Conservation (phyloP, 2,113 vertebrate species). For the Hymenochirus boettgeri region DNA sequence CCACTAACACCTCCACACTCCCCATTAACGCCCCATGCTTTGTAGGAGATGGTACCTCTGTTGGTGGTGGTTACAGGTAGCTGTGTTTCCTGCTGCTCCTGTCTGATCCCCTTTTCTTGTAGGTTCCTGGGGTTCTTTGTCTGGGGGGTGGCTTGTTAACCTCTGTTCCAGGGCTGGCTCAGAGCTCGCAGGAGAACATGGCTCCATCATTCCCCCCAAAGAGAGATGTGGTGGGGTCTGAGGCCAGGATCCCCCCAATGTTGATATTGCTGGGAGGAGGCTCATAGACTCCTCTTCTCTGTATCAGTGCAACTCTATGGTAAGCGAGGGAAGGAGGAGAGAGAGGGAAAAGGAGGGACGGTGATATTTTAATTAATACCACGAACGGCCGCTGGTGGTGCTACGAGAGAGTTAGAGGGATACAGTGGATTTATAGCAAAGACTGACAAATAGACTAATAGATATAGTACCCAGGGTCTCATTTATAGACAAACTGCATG, state of each 20-base stretch:
- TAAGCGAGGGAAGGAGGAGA: constrained; percentile 39
- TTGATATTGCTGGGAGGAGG: constrained; percentile 40
- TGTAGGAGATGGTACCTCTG: constrained; percentile 35
- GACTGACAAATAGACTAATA: constrained; percentile 1
- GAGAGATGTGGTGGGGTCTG: constrained; percentile 32
- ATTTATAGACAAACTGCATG: no score
- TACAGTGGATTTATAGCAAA: constrained; percentile 28
- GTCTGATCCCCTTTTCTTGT: constrained; percentile 36
- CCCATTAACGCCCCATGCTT: neutral
- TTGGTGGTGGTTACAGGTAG: constrained; percentile 35
- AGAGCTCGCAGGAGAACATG: constrained; percentile 35
- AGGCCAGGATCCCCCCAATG: constrained; percentile 34
- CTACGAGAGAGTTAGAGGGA: constrained; percentile 17
- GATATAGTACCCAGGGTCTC: neutral
- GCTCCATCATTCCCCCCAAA: constrained; percentile 35
- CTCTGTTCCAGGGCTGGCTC: constrained; percentile 32
- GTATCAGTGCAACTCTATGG: constrained; percentile 44
- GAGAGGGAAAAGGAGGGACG: constrained; percentile 26
- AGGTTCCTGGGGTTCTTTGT: constrained; percentile 36
- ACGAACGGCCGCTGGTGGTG: constrained; percentile 21
- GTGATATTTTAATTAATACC: constrained; percentile 15
- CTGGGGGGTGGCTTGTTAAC: constrained; percentile 20
- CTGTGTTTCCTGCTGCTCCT: constrained; percentile 34
- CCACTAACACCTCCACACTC: constrained; percentile 1
- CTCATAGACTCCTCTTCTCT: constrained; percentile 43